phyloP scores from a whole-genome alignment of 2,888 invertebrate species.

The Phrixothrix hirtus region DNA sequence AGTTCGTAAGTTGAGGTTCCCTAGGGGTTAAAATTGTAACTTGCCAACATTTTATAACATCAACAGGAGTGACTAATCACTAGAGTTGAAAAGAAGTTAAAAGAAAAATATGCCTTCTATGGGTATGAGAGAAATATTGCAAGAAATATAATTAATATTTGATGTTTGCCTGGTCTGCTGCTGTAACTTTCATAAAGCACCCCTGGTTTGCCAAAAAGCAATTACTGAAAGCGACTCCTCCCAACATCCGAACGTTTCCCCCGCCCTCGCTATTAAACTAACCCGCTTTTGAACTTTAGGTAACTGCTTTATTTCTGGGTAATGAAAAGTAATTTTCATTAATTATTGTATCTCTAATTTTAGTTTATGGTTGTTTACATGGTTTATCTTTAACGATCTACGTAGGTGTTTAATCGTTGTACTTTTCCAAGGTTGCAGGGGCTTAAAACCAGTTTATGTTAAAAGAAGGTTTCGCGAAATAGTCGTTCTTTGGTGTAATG shows the following conservation, averaged over 20 bases:
- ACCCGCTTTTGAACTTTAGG: slow-evolving; percentile 14
- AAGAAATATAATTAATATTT: slow-evolving; percentile 19
- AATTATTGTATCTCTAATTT: slow-evolving; percentile 17
- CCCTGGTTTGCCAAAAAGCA: slow-evolving; percentile 28
- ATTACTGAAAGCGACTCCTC: slow-evolving; percentile 28
- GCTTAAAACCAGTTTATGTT: slow-evolving; percentile 9
- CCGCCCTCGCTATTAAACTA: slow-evolving; percentile 22
- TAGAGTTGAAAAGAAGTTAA: too few species aligned
- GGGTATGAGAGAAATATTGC: background rate
- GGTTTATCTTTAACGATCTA: slow-evolving; percentile 12
- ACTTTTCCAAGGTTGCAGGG: slow-evolving; percentile 23
- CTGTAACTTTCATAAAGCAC: slow-evolving; percentile 16
- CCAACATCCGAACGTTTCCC: slow-evolving; percentile 15
- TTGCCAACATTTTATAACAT: too few species aligned
- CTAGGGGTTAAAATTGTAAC: too few species aligned
- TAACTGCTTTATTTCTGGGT: slow-evolving; percentile 23
- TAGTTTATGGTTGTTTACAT: slow-evolving; percentile 17
- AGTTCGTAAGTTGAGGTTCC: too few species aligned
- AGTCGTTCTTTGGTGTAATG: slow-evolving; percentile 23
- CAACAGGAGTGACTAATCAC: too few species aligned
- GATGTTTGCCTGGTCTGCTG: background rate
- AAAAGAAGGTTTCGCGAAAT: slow-evolving; percentile 21
- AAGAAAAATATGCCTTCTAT: too few species aligned
- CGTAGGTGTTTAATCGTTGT: slow-evolving; percentile 3
- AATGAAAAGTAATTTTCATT: slow-evolving; percentile 12